Base-by-base conservation (phyloP, 2,113 vertebrate species). In the Centropristis striata region DNA sequence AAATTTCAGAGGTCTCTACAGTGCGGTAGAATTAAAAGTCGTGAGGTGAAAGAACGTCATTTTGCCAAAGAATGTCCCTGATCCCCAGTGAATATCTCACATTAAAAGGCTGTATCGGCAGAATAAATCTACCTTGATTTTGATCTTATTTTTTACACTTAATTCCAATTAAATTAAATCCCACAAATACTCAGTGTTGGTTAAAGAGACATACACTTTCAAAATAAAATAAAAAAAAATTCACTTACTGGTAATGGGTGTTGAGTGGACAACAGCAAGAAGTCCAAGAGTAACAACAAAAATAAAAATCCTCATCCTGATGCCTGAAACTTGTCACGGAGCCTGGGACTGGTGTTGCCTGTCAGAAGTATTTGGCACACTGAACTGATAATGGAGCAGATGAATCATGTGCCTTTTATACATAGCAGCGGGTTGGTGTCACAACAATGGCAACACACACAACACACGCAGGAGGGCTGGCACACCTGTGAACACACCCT, bases 351-450 rank as follows among this genome's bases (percentile, higher is more conserved):
- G 49, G 46, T 8, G 21, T 58, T 39, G 47, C 8, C 9, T 23
- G 5, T 47, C 0, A 13, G 36, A 75, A 46, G 36, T 65, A 27
- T 47, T 50, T 37, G 27, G 12, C 23, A 21, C 66, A 23, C 15
- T 68, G 47, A 49, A 13, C 50, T 65, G 67, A 60, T 55, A 44
- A 61, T 84, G 74, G 64, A 53, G 51, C 57, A 47, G 53, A 61
- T 79, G 59, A 75, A 51, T 86, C 60, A 78, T 25, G 44, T 28
- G 18, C 27, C 77, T 90, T 88, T 92, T 93, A 92, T 86, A 82
- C n/a, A 25, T 37, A 76, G 32, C 75, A n/a, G 50, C 46, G 68
- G 65, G 85, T 74, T 61, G 72, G 79, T 82, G 80, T 88, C 25
- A 57, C 71, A 23, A 68, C 67, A 25, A 1, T 81, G 28, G 44